Base-by-base conservation (phyloP, 2,113 vertebrate genomes). In the Amphilophus citrinellus region DNA sequence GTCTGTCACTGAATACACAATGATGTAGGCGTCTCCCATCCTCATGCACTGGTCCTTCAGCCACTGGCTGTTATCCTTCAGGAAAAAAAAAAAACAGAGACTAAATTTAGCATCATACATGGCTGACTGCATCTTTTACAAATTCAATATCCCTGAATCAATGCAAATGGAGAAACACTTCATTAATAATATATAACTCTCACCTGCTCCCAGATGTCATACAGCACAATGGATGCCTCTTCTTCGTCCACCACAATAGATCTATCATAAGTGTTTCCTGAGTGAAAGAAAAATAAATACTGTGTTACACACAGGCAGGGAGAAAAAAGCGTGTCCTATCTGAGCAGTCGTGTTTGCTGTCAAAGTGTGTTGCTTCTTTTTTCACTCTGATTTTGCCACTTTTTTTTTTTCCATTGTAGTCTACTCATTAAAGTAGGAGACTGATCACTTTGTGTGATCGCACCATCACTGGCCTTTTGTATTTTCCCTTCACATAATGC, bases 141-240 rank as follows among this genome's bases (percentile, higher is more conserved):
- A 30, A 73, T 57, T 15, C n/a, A 42, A 73, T 37, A 68, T 59
- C 13, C 3, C 32, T 22, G 2, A 80, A 76, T 68, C 32, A 71
- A 78, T 76, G 32, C 22, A 66, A 79, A 85, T 63, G 60, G 32
- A 10, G 10, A 87, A 76, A 79, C 1, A 10, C 14, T 24, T 10
- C 37, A 65, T 73, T 1, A 57, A 85, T 86, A 44, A 84, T 79
- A 3, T 15, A 84, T 65, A 24, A 76, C 53, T 91, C 96, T 93
- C 96, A 99, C 98, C 97, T 99, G 98, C 84, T 99, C 98, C 98
- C 98, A 99, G 80, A 99, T 97, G 88, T 99, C 98, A n/a, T 98
- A 99, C 90, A 99, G 93, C 87, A 99, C 80, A 3, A 99, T 97
- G 10, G 97, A 97, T 0, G 98, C 97, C 87, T 99, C 98, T 89